These are phyloP conservation scores for Brachionus rubens DNA, from an alignment of 1,140 invertebrate species.

Conservation along the genomic window DNA sequence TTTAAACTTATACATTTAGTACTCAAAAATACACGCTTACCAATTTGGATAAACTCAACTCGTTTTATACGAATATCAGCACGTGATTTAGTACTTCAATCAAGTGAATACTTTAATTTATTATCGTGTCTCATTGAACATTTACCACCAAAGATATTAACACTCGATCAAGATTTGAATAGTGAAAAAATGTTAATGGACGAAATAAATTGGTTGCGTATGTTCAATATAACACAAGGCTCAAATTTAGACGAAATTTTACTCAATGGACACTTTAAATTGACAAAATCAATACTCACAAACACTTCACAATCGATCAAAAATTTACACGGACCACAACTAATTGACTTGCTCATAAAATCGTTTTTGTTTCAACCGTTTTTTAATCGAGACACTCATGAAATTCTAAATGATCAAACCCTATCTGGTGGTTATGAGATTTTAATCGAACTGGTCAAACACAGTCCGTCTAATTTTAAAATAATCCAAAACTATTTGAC, in stretches of 20 bases:
- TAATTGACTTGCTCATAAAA: slow-evolving; percentile 59
- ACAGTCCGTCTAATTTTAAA: slow-evolving; percentile 56
- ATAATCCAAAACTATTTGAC: slow-evolving; percentile 59
- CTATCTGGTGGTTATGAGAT: slow-evolving; percentile 60
- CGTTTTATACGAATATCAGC: slow-evolving; percentile 59
- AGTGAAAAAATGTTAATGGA: slow-evolving; percentile 61
- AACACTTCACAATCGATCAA: slow-evolving; percentile 49
- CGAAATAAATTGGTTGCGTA: slow-evolving; percentile 63
- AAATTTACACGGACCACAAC: background rate
- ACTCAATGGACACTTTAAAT: slow-evolving; percentile 62
- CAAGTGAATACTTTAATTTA: slow-evolving; percentile 64
- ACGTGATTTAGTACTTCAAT: slow-evolving; percentile 60
- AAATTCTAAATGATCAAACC: background rate
- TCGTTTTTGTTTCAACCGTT: slow-evolving; percentile 60
- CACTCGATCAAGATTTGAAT: slow-evolving; percentile 51
- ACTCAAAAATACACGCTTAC: slow-evolving; percentile 63
- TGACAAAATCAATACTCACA: slow-evolving; percentile 62
- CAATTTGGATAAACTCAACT: slow-evolving; percentile 64
- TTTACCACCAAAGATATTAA: background rate
- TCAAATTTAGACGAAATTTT: slow-evolving; percentile 60
- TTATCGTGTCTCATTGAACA: slow-evolving; percentile 59
- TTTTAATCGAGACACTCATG: background rate
- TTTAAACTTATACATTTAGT: background rate
- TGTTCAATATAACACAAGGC: slow-evolving; percentile 60
- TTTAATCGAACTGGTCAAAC: slow-evolving; percentile 60